Conservation (phyloP, 2,888 invertebrate genomes). For the Watsonalla binaria region DNA sequence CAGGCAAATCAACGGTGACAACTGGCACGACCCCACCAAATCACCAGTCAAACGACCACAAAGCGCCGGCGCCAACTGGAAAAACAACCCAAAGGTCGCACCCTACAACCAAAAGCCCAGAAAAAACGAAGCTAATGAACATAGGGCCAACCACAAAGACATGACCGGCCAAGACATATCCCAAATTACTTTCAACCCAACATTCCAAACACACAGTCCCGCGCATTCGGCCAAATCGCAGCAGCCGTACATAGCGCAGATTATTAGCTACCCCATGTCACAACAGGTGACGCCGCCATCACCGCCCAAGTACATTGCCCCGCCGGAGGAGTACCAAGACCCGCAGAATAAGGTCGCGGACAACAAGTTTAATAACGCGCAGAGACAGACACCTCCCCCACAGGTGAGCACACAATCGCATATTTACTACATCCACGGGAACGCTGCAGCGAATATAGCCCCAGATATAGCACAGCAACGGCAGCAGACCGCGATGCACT, state of each 20-base stretch:
- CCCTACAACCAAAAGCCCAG: constrained; percentile 62
- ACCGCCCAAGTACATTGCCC: constrained; percentile 67
- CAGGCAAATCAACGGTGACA: constrained; percentile 58
- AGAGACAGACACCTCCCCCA: constrained; percentile 36
- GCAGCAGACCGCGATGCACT: constrained; percentile 69
- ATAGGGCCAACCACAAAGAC: constrained; percentile 49
- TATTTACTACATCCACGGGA: constrained; percentile 71
- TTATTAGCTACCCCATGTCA: constrained; percentile 68
- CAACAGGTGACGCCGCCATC: constrained; percentile 70
- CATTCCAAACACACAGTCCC: constrained; percentile 76
- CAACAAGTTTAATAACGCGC: constrained; percentile 41
- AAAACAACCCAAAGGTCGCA: constrained; percentile 64
- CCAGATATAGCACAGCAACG: constrained; percentile 65
- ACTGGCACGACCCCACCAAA: constrained; percentile 62
- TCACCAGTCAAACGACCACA: constrained; percentile 70
- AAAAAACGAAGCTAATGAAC: constrained; percentile 57
- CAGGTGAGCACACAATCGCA: constrained; percentile 50
- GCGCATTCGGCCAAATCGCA: constrained; percentile 62
- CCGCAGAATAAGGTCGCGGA: constrained; percentile 57
- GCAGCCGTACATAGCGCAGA: constrained; percentile 72
- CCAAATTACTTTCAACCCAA: constrained; percentile 72
- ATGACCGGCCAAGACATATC: constrained; percentile 55
- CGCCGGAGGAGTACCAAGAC: constrained; percentile 72
- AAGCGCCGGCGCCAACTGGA: constrained; percentile 68
- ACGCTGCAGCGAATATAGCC: constrained; percentile 42